Evolutionary conservation across 2,888 invertebrate species (phyloP).

Genomic region (Eudemis profundana): DNA sequence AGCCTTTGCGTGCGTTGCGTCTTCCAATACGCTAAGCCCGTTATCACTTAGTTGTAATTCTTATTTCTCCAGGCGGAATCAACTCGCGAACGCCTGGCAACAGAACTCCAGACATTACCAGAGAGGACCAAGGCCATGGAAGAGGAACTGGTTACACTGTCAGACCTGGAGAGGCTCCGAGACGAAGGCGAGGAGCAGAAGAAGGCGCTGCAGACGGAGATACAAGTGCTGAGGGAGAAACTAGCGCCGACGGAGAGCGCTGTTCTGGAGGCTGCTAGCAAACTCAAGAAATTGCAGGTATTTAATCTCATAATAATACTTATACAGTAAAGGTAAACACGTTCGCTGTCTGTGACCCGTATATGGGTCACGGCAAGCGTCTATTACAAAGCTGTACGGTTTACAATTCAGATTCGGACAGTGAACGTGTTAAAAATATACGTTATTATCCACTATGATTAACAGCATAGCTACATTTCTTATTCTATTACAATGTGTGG

Average conservation of each 20-base stretch:
- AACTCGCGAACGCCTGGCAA: slow-evolving; percentile 78
- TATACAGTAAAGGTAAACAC: no score
- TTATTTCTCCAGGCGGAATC: slow-evolving; percentile 67
- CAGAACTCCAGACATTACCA: slow-evolving; percentile 88
- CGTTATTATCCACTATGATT: no score
- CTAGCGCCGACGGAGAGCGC: slow-evolving; percentile 78
- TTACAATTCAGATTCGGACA: no score
- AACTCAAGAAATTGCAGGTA: slow-evolving; percentile 83
- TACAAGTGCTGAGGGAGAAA: slow-evolving; percentile 77
- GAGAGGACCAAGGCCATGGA: slow-evolving; percentile 88
- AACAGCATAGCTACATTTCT: no score
- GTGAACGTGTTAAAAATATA: no score
- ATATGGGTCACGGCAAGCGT: no score
- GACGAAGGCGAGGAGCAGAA: slow-evolving; percentile 84
- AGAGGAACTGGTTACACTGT: slow-evolving; percentile 85
- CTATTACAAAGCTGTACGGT: no score
- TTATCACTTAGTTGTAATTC: no score
- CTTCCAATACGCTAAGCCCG: no score
- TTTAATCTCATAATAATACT: not conserved
- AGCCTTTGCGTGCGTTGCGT: no score
- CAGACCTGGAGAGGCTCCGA: slow-evolving; percentile 86
- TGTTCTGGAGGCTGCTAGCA: slow-evolving; percentile 77
- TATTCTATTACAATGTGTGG: no score
- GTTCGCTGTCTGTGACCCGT: no score
- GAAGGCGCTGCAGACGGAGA: slow-evolving; percentile 79